Conservation (phyloP, 2,888 invertebrate species). For the Osedax fenrisi region DNA sequence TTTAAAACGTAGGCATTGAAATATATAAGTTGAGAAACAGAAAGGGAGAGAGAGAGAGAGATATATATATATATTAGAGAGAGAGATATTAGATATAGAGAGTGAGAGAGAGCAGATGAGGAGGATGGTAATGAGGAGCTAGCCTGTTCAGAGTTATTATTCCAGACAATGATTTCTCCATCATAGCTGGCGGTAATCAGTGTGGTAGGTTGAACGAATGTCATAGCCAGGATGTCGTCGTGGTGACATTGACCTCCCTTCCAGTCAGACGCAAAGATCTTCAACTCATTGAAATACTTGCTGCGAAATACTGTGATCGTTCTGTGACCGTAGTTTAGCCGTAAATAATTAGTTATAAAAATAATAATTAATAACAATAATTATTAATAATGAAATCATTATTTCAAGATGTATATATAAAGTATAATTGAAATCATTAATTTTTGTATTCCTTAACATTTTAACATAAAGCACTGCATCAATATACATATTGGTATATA, state of each 20-base stretch:
- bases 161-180: slow-evolving; percentile 50
- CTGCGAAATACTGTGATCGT: slow-evolving; percentile 47
- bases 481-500: too few species aligned
- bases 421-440: too few species aligned
- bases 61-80: too few species aligned
- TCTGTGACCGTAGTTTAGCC: slow-evolving; percentile 34
- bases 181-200: slow-evolving; percentile 49
- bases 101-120: neutral
- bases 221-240: slow-evolving; percentile 48
- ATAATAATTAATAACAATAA: too few species aligned
- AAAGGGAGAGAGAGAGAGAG: too few species aligned
- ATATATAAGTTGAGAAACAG: too few species aligned
- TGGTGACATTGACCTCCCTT: slow-evolving; percentile 49
- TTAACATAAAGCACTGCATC: too few species aligned
- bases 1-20: too few species aligned
- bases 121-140: slow-evolving; percentile 38
- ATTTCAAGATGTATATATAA: too few species aligned
- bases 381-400: too few species aligned
- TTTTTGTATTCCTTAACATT: too few species aligned
- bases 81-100: neutral
- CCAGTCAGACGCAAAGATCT: slow-evolving; percentile 48
- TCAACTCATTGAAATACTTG: slow-evolving; percentile 44
- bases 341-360: too few species aligned
- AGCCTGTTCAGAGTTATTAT: slow-evolving; percentile 48
- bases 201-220: slow-evolving; percentile 43